Percentiles rank a stretch among this genome's conserved stretches.
Evolutionary conservation across 2,888 invertebrate species (phyloP).

Genomic region (Oconnorella tubifera): DNA sequence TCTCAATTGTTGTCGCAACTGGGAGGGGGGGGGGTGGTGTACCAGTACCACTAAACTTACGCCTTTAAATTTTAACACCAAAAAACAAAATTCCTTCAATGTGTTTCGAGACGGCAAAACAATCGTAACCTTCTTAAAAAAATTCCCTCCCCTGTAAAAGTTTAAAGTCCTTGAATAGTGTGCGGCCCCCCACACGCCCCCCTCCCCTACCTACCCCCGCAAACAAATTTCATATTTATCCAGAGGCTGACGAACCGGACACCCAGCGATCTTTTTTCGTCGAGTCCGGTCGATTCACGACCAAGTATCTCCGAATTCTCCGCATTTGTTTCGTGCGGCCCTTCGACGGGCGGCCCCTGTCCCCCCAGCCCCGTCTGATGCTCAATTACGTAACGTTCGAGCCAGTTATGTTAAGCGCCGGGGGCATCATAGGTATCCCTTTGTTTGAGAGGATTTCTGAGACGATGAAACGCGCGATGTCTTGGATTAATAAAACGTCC

Average conservation of each 20-base stretch:
- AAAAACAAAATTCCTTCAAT: too few species aligned
- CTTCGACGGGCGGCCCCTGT: constrained; percentile 20
- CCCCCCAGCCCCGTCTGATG: constrained; percentile 5
- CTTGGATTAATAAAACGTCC: constrained; percentile 31
- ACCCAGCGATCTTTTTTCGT: constrained; percentile 38
- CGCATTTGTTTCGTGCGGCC: constrained; percentile 37
- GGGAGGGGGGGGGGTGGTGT: too few species aligned
- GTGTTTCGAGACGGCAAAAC: too few species aligned
- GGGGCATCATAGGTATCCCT: constrained; percentile 39
- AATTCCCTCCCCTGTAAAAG: too few species aligned
- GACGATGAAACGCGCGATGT: constrained; percentile 37
- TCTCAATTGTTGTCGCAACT: too few species aligned
- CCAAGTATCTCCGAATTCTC: constrained; percentile 37
- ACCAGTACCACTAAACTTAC: too few species aligned
- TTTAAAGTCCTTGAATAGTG: too few species aligned
- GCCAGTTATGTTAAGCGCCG: constrained; percentile 36
- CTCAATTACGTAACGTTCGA: constrained; percentile 36
- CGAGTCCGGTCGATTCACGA: constrained; percentile 37
- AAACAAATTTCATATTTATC: too few species aligned
- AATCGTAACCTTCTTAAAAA: too few species aligned
- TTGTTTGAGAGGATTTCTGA: constrained; percentile 35
- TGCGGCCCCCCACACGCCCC: too few species aligned
- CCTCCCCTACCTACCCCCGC: too few species aligned
- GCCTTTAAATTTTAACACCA: too few species aligned
- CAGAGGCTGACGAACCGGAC: constrained; percentile 30